Evolutionary conservation across 2,888 invertebrate species (phyloP).

Genomic region (Platycheirus albimanus): DNA sequence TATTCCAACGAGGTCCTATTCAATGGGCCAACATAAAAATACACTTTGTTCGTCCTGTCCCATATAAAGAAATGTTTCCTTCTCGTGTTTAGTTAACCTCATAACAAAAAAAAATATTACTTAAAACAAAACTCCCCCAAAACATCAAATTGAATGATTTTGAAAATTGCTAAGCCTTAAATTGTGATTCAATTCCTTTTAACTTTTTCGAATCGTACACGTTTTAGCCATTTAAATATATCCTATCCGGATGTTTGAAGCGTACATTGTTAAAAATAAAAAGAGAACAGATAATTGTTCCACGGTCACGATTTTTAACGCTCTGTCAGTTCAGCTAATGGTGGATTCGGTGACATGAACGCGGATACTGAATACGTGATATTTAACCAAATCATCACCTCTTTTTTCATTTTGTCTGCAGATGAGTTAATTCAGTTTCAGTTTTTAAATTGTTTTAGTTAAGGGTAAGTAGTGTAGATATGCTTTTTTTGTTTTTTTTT

Average conservation of each 20-base stretch:
- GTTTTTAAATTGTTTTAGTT: not conserved
- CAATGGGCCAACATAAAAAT: no score
- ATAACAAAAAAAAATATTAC: no score
- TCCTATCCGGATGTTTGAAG: not conserved
- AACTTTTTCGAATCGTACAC: no score
- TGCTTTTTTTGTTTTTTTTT: not conserved
- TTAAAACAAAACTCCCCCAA: no score
- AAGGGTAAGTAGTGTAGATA: not conserved
- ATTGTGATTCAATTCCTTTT: no score
- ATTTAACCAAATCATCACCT: constrained; percentile 22
- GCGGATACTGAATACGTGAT: constrained; percentile 31
- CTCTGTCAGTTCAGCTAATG: constrained; percentile 23
- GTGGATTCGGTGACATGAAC: constrained; percentile 21
- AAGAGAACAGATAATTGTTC: not conserved
- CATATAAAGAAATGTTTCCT: no score
- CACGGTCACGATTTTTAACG: constrained; percentile 32
- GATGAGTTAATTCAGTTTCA: constrained; percentile 9
- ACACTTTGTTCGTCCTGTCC: no score
- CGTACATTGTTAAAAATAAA: not conserved
- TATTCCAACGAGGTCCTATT: no score
- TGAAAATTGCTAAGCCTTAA: no score
- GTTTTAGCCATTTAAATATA: not conserved
- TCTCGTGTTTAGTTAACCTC: no score
- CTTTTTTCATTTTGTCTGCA: constrained; percentile 1
- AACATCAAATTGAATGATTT: no score